Evolutionary conservation across 2,797 vertebrate genomes (phyloP).

Genomic region (Coendou prehensilis): DNA sequence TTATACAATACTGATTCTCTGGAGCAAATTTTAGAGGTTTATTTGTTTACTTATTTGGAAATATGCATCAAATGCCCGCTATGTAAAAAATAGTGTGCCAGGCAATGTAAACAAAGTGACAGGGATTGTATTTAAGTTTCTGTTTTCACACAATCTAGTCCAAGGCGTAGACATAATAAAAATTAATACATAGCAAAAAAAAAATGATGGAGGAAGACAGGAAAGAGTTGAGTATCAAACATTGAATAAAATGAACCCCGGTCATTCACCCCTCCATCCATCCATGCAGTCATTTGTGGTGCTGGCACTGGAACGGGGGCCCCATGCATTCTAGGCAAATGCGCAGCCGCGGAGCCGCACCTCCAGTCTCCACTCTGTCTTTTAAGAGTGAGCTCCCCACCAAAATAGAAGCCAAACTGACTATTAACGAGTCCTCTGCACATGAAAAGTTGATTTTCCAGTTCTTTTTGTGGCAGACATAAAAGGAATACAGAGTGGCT

Average conservation of each 20-base stretch:
- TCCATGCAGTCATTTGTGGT: neutral
- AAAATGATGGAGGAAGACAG: neutral
- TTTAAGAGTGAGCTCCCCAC: neutral
- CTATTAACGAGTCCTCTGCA: neutral
- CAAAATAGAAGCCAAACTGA: neutral
- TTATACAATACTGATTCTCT: neutral
- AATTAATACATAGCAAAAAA: neutral
- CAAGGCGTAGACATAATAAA: neutral
- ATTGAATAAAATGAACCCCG: conserved; percentile 15
- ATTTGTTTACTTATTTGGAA: conserved; percentile 35
- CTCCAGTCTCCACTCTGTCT: neutral
- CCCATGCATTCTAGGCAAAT: no score
- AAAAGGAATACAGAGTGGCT: neutral
- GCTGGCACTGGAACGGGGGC: neutral
- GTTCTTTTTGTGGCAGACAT: neutral
- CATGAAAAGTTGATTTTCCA: neutral
- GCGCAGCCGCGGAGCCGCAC: neutral
- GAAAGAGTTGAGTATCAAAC: neutral
- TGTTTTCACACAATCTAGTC: neutral
- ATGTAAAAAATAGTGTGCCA: neutral
- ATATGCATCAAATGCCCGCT: neutral
- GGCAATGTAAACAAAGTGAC: neutral
- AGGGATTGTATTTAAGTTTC: neutral
- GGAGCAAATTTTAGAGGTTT: neutral
- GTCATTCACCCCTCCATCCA: neutral